Conservation (phyloP, 2,888 invertebrate species). For the Noctua pronuba region DNA sequence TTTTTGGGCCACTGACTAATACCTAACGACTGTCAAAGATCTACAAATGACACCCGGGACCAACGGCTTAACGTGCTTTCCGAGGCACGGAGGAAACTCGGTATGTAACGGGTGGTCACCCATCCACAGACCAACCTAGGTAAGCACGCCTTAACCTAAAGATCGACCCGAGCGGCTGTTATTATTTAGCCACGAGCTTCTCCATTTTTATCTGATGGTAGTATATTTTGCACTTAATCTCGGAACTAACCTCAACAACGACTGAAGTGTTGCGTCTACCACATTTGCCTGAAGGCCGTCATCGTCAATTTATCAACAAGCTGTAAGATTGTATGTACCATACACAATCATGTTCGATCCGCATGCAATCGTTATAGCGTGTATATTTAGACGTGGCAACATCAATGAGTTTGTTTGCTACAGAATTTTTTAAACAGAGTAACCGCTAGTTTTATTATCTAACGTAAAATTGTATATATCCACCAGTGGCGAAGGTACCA, state of each 20-base stretch:
- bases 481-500: too few relatives aligned
- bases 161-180: too few relatives aligned
- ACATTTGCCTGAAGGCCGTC: slow-evolving; percentile 1
- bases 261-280: slow-evolving; percentile 37
- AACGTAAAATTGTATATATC: neutral
- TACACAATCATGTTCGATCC: slow-evolving; percentile 4
- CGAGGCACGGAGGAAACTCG: too few relatives aligned
- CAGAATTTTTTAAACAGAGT: slow-evolving; percentile 2
- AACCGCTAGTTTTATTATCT: slow-evolving; percentile 3
- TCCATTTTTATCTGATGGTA: too few relatives aligned
- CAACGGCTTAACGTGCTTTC: too few relatives aligned
- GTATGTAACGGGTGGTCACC: too few relatives aligned
- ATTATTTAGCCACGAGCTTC: too few relatives aligned
- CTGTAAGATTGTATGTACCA: slow-evolving; percentile 1
- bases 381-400: slow-evolving; percentile 37
- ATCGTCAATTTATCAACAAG: slow-evolving; percentile 29
- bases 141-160: too few relatives aligned
- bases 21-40: too few relatives aligned
- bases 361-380: neutral
- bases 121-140: too few relatives aligned
- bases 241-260: slow-evolving; percentile 15
- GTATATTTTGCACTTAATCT: neutral
- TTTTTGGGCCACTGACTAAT: too few relatives aligned
- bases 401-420: slow-evolving; percentile 28
- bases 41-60: too few relatives aligned